These are phyloP conservation scores for Meloidogyne chitwoodi DNA, from an alignment of 1,140 invertebrate genomes.

Conservation along the genomic window DNA sequence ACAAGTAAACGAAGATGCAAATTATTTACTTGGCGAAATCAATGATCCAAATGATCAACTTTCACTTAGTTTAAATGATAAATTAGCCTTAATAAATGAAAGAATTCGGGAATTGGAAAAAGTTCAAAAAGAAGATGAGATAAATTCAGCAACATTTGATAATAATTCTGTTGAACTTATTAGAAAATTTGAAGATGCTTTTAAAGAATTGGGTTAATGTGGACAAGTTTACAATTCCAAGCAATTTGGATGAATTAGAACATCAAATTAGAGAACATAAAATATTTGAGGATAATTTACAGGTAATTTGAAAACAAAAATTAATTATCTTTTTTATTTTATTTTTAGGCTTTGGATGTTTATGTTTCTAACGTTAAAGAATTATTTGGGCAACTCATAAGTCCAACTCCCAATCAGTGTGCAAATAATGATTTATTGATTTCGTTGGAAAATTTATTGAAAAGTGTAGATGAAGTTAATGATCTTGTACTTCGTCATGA, in stretches of 20 bases:
- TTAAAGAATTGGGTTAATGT: slow-evolving; percentile 74
- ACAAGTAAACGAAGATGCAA: too few species aligned
- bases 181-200: slow-evolving; percentile 76
- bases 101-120: too few species aligned
- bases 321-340: not conserved
- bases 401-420: slow-evolving; percentile 81
- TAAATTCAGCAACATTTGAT: too few species aligned
- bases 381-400: slow-evolving; percentile 60
- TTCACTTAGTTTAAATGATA: too few species aligned
- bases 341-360: slow-evolving; percentile 66
- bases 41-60: too few species aligned
- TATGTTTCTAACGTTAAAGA: slow-evolving; percentile 69
- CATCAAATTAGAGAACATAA: slow-evolving; percentile 81
- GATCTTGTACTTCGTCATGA: slow-evolving; percentile 84
- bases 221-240: slow-evolving; percentile 74
- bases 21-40: too few species aligned
- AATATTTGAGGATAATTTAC: slow-evolving; percentile 64
- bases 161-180: slow-evolving; percentile 76
- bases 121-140: too few species aligned
- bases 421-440: slow-evolving; percentile 77
- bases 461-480: slow-evolving; percentile 80
- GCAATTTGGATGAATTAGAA: slow-evolving; percentile 79
- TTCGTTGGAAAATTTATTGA: slow-evolving; percentile 80
- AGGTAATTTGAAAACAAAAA: slow-evolving; percentile 23
- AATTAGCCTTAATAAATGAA: too few species aligned